Conservation (phyloP, 1,140 invertebrate species). For the Fopius arisanus region DNA sequence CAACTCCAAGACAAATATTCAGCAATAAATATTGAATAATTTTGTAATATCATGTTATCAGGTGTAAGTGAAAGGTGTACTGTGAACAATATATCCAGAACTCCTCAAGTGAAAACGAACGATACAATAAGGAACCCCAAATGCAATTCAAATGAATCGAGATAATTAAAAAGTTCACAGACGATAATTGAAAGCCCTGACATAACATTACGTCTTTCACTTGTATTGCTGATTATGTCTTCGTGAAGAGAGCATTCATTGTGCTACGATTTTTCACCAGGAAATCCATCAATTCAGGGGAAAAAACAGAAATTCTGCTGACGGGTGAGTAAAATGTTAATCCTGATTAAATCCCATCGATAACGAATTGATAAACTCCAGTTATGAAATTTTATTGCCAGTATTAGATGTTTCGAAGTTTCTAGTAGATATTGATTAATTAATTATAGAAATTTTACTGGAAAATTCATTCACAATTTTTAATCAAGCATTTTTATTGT, state of each 20-base stretch:
- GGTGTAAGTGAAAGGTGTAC: not conserved
- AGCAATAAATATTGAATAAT: too few relatives aligned
- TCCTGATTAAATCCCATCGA: too few relatives aligned
- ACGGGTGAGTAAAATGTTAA: not conserved
- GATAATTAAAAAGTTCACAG: slow-evolving; percentile 12
- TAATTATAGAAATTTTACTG: too few relatives aligned
- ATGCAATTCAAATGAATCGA: not conserved
- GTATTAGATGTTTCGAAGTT: too few relatives aligned
- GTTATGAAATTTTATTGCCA: too few relatives aligned
- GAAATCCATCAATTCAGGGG: not conserved
- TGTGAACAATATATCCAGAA: not conserved
- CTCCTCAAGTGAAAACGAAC: not conserved
- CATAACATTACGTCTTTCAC: slow-evolving; percentile 12
- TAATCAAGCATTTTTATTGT: not conserved
- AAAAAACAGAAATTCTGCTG: not conserved
- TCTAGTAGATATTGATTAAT: too few relatives aligned
- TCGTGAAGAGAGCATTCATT: not conserved
- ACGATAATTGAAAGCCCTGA: not conserved
- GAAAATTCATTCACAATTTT: not conserved
- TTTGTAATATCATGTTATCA: not conserved
- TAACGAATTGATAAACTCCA: too few relatives aligned
- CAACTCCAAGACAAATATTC: too few relatives aligned
- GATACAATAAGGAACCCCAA: slow-evolving; percentile 18
- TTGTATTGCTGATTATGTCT: not conserved
- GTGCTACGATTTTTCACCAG: not conserved